These are phyloP conservation scores for Conus betulinus DNA, from an alignment of 1,140 invertebrate species.

Conservation along the genomic window DNA sequence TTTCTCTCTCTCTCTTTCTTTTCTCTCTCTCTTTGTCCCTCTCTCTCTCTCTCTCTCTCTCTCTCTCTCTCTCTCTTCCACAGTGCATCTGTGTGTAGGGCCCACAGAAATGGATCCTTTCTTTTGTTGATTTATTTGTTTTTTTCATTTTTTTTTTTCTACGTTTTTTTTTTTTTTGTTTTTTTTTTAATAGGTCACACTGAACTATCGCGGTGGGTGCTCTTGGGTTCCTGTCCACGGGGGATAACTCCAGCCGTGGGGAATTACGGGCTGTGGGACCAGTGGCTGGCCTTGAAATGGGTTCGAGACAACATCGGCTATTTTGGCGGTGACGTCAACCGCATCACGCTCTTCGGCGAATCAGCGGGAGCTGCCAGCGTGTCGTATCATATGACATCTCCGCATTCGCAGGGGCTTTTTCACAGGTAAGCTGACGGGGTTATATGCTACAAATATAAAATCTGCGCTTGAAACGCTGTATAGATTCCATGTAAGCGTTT, in stretches of 20 bases:
- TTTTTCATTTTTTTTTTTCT: too few species aligned
- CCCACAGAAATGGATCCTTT: too few species aligned
- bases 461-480: too few species aligned
- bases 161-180: too few species aligned
- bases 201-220: slow-evolving; percentile 33
- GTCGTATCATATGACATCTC: not conserved
- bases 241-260: slow-evolving; percentile 8
- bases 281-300: slow-evolving; percentile 80
- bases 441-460: too few species aligned
- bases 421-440: not conserved
- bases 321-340: slow-evolving; percentile 60
- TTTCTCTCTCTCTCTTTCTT: not conserved
- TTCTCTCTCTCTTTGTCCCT: not conserved
- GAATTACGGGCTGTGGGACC: slow-evolving; percentile 74
- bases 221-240: slow-evolving; percentile 32
- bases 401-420: not conserved
- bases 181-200: slow-evolving; percentile 1
- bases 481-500: too few species aligned
- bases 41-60: too few species aligned
- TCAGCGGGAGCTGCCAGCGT: slow-evolving; percentile 50
- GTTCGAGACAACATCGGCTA: slow-evolving; percentile 71
- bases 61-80: too few species aligned
- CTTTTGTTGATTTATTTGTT: too few species aligned
- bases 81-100: too few species aligned
- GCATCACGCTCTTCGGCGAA: slow-evolving; percentile 63